phyloP scores from a whole-genome alignment of 2,888 invertebrate species.

The Melinaea menophilus region DNA sequence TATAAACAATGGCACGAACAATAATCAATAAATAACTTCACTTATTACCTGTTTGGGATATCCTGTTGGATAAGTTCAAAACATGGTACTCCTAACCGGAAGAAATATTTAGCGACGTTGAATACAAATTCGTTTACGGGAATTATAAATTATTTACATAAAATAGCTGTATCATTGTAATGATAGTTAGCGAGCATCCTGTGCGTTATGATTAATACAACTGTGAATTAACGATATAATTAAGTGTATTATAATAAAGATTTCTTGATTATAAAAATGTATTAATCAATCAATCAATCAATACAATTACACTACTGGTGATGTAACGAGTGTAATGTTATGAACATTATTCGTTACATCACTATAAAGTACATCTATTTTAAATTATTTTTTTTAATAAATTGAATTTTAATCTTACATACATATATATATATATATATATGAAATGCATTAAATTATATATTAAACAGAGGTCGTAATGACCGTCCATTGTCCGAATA shows the following conservation, averaged over 20 bases:
- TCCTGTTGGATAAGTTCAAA: constrained; percentile 26
- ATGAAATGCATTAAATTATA: background rate
- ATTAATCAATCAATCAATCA: too few relatives aligned
- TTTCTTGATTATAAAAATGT: too few relatives aligned
- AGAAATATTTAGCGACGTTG: constrained; percentile 22
- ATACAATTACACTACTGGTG: too few relatives aligned
- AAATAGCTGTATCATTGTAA: background rate
- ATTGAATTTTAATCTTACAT: too few relatives aligned
- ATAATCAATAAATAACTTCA: constrained; percentile 12
- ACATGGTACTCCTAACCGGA: constrained; percentile 23
- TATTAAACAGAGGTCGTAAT: constrained; percentile 27
- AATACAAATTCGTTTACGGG: constrained; percentile 21
- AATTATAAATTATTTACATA: constrained; percentile 4
- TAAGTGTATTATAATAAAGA: too few relatives aligned
- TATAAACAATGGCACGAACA: too few relatives aligned
- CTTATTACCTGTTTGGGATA: constrained; percentile 26
- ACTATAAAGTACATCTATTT: too few relatives aligned
- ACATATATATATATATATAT: background rate
- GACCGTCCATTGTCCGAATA: constrained; percentile 44
- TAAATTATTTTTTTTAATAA: too few relatives aligned
- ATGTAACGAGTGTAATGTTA: too few relatives aligned
- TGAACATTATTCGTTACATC: too few relatives aligned
- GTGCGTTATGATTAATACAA: too few relatives aligned
- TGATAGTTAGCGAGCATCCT: background rate
- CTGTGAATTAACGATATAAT: too few relatives aligned